Percentiles rank a stretch among this genome's conserved stretches.
Conservation (phyloP, 2,888 invertebrate species). For the Hedya salicella region DNA sequence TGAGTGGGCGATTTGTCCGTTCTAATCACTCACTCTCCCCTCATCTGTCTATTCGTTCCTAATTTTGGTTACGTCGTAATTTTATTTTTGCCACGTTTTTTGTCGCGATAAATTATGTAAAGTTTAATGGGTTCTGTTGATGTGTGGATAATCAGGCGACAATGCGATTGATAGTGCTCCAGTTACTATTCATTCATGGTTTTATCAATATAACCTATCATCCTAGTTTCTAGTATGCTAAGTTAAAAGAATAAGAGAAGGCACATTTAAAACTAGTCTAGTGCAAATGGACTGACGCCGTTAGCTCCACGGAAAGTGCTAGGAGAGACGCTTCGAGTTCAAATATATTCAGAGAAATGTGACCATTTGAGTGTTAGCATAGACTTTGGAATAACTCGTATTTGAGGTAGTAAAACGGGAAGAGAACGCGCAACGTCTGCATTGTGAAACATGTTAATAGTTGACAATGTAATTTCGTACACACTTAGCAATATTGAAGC, state of each 20-base stretch:
- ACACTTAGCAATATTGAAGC: too few relatives aligned
- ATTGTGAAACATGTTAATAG: too few relatives aligned
- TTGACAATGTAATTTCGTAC: too few relatives aligned
- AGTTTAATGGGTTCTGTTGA: conserved; percentile 21
- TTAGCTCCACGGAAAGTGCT: conserved; percentile 4
- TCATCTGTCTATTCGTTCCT: conserved; percentile 48
- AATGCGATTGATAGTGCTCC: too few relatives aligned
- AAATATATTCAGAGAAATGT: conserved; percentile 9
- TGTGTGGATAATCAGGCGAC: not conserved
- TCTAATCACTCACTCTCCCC: conserved; percentile 52
- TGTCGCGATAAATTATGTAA: conserved; percentile 1
- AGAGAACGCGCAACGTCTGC: not conserved
- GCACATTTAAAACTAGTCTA: conserved; percentile 4
- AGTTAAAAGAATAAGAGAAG: not conserved
- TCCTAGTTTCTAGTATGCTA: not conserved
- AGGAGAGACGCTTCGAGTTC: conserved; percentile 1
- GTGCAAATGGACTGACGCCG: conserved; percentile 6
- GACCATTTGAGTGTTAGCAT: not conserved
- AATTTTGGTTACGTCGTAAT: conserved; percentile 42
- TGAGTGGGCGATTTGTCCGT: conserved; percentile 45
- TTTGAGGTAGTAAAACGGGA: not conserved
- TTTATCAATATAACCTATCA: too few relatives aligned
- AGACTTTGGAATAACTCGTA: not conserved
- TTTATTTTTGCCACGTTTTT: conserved; percentile 32
- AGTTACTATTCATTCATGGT: too few relatives aligned